A percentile compares a stretch with the other conserved stretches of the same genome.
Evolutionary conservation across 2,797 vertebrate genomes (phyloP).

Genomic region (Onychomys arenicola): DNA sequence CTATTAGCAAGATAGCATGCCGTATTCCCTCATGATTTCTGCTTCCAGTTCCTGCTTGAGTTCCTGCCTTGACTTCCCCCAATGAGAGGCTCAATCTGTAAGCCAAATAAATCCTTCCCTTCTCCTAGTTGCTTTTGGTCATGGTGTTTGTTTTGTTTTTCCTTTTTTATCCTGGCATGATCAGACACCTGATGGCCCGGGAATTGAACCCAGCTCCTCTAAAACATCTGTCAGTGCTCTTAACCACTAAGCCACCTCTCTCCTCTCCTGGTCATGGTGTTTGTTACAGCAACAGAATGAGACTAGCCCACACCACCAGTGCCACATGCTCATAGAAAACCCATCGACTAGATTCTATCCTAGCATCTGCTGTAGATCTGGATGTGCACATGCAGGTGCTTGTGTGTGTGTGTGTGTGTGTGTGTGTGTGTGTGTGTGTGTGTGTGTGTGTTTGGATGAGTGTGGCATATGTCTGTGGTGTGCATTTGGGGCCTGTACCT

Average conservation of each 20-base stretch:
- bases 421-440: background rate
- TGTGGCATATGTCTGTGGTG: background rate
- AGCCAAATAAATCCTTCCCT: background rate
- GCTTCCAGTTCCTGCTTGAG: background rate
- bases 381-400: too few species aligned
- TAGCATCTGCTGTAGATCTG: background rate
- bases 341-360: background rate
- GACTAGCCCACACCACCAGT: background rate
- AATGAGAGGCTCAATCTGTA: background rate
- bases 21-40: background rate
- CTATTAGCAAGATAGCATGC: background rate
- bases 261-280: too few species aligned
- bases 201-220: too few species aligned
- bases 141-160: background rate
- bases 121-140: background rate
- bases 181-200: too few species aligned
- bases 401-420: background rate
- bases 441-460: background rate
- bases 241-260: too few species aligned
- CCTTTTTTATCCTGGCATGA: too few species aligned
- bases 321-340: background rate
- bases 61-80: background rate
- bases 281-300: background rate
- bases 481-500: background rate
- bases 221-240: too few species aligned